phyloP scores from a whole-genome alignment of 2,797 vertebrate genomes.

The Rhodeus uyekii region DNA sequence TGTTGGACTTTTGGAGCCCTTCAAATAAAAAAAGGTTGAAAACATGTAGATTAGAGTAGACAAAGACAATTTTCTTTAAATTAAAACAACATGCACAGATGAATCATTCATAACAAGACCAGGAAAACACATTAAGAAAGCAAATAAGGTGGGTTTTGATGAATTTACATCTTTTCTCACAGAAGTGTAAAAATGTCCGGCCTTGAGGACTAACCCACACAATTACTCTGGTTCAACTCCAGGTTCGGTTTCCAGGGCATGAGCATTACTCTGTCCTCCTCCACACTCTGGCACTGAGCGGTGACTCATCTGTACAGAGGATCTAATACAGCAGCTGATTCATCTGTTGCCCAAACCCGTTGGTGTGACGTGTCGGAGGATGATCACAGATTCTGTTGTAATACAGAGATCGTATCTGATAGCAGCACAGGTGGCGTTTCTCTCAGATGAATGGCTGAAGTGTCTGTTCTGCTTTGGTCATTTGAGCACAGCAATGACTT shows the following conservation, averaged over 20 bases:
- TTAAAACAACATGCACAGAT: background rate
- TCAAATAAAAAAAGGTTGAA: background rate
- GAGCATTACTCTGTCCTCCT: background rate
- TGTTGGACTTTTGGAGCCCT: background rate
- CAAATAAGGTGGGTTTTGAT: constrained; percentile 1
- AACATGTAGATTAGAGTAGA: background rate
- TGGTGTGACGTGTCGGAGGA: background rate
- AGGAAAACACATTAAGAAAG: background rate
- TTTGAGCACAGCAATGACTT: background rate
- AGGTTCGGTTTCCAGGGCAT: background rate
- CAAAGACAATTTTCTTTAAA: background rate
- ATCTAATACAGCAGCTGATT: background rate
- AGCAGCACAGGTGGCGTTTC: background rate
- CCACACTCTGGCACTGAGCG: background rate
- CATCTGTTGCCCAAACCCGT: constrained; percentile 23
- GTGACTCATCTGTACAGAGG: constrained; percentile 20
- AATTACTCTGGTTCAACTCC: constrained; percentile 3
- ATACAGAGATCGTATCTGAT: background rate
- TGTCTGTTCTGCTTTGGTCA: background rate
- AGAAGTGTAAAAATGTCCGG: background rate
- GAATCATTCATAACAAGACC: background rate
- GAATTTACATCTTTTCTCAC: background rate
- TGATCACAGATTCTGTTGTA: constrained; percentile 10
- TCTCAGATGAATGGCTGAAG: background rate
- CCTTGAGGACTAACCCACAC: constrained; percentile 5